phyloP scores from a whole-genome alignment of 2,113 vertebrate genomes.

The Leptobrachium ailaonicum region DNA sequence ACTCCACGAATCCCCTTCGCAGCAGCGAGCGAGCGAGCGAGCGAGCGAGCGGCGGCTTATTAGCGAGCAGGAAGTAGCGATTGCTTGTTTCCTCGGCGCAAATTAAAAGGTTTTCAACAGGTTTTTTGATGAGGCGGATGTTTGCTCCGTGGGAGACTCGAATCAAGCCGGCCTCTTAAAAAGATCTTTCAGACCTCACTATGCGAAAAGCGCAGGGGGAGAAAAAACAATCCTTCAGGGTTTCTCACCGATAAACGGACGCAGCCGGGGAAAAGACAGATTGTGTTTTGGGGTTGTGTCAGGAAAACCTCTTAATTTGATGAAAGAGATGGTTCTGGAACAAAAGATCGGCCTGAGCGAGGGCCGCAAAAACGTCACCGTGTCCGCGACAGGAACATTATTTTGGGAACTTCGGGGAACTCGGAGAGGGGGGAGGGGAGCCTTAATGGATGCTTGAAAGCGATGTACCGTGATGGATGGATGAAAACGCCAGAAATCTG shows the following conservation, averaged over 20 bases:
- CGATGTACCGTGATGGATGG: too few relatives aligned
- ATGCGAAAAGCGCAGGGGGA: constrained; percentile 8
- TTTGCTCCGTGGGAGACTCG: constrained; percentile 8
- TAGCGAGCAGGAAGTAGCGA: constrained; percentile 24
- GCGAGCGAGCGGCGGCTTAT: neutral
- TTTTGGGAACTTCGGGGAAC: too few relatives aligned
- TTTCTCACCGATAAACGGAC: neutral
- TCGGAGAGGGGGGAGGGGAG: too few relatives aligned
- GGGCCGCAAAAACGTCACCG: too few relatives aligned
- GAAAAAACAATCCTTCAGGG: too few relatives aligned
- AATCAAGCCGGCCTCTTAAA: constrained; percentile 8
- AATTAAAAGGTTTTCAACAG: constrained; percentile 40
- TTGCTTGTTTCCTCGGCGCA: constrained; percentile 1
- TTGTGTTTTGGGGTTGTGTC: neutral
- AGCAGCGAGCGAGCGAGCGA: neutral
- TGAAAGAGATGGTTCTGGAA: neutral
- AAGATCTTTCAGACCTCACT: neutral
- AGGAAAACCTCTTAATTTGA: constrained; percentile 14
- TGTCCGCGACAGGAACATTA: too few relatives aligned
- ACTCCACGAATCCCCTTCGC: neutral
- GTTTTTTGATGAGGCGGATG: constrained; percentile 22
- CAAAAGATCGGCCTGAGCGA: too few relatives aligned
- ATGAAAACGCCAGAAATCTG: too few relatives aligned
- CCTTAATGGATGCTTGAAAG: too few relatives aligned
- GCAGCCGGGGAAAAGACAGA: neutral